A percentile compares a stretch with the other conserved stretches of the same genome.
These are phyloP conservation scores for Hyles vespertilio DNA, from an alignment of 1,140 invertebrate species.

Conservation along the genomic window DNA sequence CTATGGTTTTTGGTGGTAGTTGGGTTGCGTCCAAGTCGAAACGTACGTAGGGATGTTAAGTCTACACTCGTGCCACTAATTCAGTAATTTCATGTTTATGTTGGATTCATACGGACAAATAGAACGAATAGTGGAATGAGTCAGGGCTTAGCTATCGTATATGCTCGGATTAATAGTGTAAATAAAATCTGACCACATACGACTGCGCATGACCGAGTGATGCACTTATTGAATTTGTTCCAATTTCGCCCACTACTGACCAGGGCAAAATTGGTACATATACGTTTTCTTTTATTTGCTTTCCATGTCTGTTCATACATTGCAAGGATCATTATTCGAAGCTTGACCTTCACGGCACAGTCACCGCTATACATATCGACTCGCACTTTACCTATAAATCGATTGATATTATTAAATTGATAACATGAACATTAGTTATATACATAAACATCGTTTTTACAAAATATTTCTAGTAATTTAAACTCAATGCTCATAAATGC, in stretches of 20 bases:
- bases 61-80: constrained; percentile 46
- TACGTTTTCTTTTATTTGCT: constrained; percentile 46
- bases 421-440: too few relatives aligned
- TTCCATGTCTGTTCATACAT: constrained; percentile 52
- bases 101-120: background rate
- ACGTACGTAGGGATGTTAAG: constrained; percentile 45
- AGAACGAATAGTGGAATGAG: constrained; percentile 16
- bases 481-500: background rate
- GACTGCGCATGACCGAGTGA: constrained; percentile 24
- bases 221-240: constrained; percentile 34
- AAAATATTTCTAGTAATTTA: too few relatives aligned
- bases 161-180: constrained; percentile 8
- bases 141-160: constrained; percentile 24
- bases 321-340: constrained; percentile 62
- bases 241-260: constrained; percentile 18
- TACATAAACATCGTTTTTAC: too few relatives aligned
- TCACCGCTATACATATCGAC: too few relatives aligned
- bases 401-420: too few relatives aligned
- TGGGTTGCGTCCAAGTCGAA: constrained; percentile 68
- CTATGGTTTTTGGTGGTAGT: constrained; percentile 27
- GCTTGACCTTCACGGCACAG: constrained; percentile 23
- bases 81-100: constrained; percentile 18
- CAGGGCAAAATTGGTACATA: constrained; percentile 18
- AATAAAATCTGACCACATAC: constrained; percentile 14
- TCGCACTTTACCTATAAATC: too few relatives aligned